Conservation (phyloP, 2,113 vertebrate species). For the Thalassoma bifasciatum region DNA sequence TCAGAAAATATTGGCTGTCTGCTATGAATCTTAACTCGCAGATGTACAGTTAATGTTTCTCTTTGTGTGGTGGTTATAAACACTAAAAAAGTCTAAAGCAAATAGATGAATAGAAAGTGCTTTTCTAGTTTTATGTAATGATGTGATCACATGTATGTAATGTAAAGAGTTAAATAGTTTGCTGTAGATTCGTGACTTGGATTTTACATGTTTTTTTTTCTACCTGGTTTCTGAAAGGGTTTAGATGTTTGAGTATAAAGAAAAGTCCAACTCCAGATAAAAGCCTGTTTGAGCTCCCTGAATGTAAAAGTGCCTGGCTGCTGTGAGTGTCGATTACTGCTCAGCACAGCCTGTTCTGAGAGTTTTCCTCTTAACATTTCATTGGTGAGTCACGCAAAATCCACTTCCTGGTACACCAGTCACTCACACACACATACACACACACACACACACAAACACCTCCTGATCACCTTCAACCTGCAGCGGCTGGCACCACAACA, state of each 20-base stretch:
- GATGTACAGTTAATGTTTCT: too few species aligned
- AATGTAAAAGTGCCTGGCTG: neutral
- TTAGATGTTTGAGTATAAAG: neutral
- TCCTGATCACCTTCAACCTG: conserved; percentile 40
- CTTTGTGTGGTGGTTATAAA: too few species aligned
- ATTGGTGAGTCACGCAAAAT: conserved; percentile 60
- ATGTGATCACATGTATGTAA: too few species aligned
- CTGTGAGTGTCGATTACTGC: neutral
- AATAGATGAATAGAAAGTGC: too few species aligned
- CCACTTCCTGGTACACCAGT: conserved; percentile 51
- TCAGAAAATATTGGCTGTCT: too few species aligned
- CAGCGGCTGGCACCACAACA: conserved; percentile 52
- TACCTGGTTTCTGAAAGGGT: neutral
- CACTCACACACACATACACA: conserved; percentile 41
- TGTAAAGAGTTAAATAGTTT: too few species aligned
- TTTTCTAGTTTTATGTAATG: too few species aligned
- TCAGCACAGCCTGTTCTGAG: conserved; percentile 31
- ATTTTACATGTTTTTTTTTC: neutral
- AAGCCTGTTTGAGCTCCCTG: neutral
- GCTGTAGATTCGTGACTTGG: too few species aligned
- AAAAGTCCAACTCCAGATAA: neutral
- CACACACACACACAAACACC: conserved; percentile 41
- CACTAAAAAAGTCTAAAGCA: too few species aligned
- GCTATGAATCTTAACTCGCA: too few species aligned
- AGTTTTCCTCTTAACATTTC: conserved; percentile 43